These are phyloP conservation scores for Plecturocebus donacophilus DNA, from an alignment of 2,113 vertebrate species.

Conservation along the genomic window DNA sequence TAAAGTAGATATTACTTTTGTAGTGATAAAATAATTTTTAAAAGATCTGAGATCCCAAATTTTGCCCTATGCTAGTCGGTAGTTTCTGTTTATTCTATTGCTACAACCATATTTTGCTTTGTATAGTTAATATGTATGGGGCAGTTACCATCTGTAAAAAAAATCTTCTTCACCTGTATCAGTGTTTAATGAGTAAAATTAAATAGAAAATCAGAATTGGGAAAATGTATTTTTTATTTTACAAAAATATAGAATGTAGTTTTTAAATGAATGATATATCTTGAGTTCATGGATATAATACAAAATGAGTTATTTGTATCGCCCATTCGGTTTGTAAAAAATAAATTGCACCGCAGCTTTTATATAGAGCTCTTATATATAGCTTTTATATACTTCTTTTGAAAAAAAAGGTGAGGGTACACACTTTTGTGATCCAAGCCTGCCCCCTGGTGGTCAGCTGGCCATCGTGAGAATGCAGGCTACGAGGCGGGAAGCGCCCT, in stretches of 20 bases:
- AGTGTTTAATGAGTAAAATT: background rate
- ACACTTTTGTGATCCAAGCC: slow-evolving; percentile 62
- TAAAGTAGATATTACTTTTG: background rate
- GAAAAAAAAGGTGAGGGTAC: accelerated
- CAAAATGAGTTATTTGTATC: background rate
- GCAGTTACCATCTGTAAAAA: background rate
- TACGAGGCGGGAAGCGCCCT: accelerated
- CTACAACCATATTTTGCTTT: background rate
- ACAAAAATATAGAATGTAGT: background rate
- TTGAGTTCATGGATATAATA: background rate
- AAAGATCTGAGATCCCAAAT: background rate
- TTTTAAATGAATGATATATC: background rate
- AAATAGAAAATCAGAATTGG: background rate
- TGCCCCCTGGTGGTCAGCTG: slow-evolving; percentile 65
- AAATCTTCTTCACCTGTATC: background rate
- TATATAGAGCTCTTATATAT: no score
- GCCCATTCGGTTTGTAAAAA: background rate
- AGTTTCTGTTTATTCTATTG: background rate
- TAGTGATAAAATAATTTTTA: background rate
- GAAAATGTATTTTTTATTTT: background rate
- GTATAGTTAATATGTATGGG: background rate
- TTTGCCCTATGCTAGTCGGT: background rate
- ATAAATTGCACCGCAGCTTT: accelerated
- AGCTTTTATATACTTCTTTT: accelerated
- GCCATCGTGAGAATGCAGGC: background rate